A percentile compares a stretch with the other conserved stretches of the same genome.
Evolutionary conservation across 2,888 invertebrate species (phyloP).

Genomic region (Serripes groenlandicus): DNA sequence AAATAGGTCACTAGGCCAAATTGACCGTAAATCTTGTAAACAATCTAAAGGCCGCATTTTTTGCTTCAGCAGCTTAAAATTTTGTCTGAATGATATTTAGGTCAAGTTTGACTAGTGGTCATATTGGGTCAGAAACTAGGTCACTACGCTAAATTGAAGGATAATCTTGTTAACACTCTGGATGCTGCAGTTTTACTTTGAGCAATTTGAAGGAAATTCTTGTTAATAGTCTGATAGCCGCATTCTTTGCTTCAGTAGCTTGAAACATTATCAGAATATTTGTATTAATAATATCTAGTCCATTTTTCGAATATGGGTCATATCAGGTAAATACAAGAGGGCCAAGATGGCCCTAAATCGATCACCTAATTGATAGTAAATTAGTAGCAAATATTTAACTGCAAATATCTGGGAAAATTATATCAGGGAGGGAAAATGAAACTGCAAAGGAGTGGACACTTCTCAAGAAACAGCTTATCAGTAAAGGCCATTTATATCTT

Average conservation of each 20-base stretch:
- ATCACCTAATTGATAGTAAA: no score
- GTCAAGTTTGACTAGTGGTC: no score
- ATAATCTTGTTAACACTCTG: not conserved
- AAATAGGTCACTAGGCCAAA: not conserved
- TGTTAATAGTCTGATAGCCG: not conserved
- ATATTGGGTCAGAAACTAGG: not conserved
- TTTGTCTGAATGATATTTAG: not conserved
- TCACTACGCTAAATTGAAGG: not conserved
- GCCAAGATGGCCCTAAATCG: no score
- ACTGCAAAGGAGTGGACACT: no score
- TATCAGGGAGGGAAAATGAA: no score
- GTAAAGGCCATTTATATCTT: no score
- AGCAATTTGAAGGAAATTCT: not conserved
- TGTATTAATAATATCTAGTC: not conserved
- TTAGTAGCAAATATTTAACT: no score
- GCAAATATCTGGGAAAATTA: no score
- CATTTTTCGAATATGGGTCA: not conserved
- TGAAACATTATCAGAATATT: not conserved
- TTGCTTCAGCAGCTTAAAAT: not conserved
- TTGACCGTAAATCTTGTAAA: not conserved
- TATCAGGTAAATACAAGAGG: not conserved
- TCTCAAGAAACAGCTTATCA: no score
- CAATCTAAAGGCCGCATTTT: not conserved
- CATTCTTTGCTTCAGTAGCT: not conserved
- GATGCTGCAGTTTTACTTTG: not conserved